Evolutionary conservation across 2,888 invertebrate genomes (phyloP).

Genomic region (Boloria selene): DNA sequence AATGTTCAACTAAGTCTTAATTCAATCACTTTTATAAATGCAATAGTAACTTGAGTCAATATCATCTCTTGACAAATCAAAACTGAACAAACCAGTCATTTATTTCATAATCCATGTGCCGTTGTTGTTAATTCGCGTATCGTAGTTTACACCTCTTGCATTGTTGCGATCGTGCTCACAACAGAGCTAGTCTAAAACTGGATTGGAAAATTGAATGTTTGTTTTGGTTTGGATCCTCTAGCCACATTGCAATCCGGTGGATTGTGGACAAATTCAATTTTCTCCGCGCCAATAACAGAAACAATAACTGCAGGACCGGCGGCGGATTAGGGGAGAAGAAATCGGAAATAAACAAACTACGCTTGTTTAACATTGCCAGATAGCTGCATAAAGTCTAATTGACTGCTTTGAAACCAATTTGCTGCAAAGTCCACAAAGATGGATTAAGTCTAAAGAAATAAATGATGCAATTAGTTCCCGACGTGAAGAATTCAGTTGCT

Average conservation of each 20-base stretch:
- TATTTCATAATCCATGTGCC: slow-evolving; percentile 13
- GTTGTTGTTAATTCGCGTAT: slow-evolving; percentile 27
- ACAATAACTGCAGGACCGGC: slow-evolving; percentile 49
- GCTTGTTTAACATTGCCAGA: slow-evolving; percentile 25
- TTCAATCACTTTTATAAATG: too few species aligned
- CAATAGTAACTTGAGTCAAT: too few species aligned
- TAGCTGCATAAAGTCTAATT: slow-evolving; percentile 29
- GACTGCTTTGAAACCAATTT: slow-evolving; percentile 22
- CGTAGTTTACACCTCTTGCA: slow-evolving; percentile 39
- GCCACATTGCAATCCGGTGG: slow-evolving; percentile 64
- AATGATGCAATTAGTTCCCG: slow-evolving; percentile 10
- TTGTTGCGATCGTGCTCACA: slow-evolving; percentile 43
- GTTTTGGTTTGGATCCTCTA: slow-evolving; percentile 60
- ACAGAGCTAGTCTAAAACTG: slow-evolving; percentile 52
- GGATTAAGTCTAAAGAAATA: slow-evolving; percentile 12
- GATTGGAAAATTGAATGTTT: slow-evolving; percentile 68
- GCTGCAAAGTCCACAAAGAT: slow-evolving; percentile 5
- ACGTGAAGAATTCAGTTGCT: background rate
- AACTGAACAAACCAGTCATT: slow-evolving; percentile 10
- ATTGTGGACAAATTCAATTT: slow-evolving; percentile 80
- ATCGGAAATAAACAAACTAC: slow-evolving; percentile 31
- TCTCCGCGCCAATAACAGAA: slow-evolving; percentile 69
- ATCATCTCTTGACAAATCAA: background rate
- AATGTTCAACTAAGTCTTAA: too few species aligned
- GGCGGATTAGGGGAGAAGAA: slow-evolving; percentile 35